These are phyloP conservation scores for Premnoplex brunnescens DNA, from an alignment of 2,797 vertebrate genomes.

Conservation along the genomic window DNA sequence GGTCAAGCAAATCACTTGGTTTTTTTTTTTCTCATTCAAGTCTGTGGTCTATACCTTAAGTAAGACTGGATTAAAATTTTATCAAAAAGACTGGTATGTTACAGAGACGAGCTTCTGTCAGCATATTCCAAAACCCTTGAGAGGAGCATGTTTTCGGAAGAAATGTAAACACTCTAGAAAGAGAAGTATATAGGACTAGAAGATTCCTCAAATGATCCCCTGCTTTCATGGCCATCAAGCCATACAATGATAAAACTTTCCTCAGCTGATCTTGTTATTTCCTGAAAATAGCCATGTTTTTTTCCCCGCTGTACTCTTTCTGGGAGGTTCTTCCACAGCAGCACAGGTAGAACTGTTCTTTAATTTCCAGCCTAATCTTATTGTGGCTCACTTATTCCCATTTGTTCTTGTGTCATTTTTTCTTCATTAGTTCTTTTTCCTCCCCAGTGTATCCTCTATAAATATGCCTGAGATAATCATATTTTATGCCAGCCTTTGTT, in stretches of 20 bases:
- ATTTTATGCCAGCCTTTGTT: background rate
- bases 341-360: background rate
- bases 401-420: background rate
- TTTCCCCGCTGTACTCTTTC: background rate
- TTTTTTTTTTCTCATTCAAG: background rate
- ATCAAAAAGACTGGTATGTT: background rate
- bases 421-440: constrained; percentile 20
- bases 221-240: background rate
- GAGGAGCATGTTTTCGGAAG: background rate
- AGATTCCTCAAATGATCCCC: background rate
- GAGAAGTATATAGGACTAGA: background rate
- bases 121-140: background rate
- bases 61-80: background rate
- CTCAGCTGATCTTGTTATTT: background rate
- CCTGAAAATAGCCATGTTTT: background rate
- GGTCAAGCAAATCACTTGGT: background rate
- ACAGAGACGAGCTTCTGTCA: background rate
- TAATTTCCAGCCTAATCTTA: constrained; percentile 15
- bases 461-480: constrained; percentile 24
- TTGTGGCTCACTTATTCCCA: background rate
- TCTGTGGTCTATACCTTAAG: background rate
- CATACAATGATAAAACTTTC: background rate
- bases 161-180: background rate
- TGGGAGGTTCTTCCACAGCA: background rate
- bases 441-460: background rate